These are phyloP conservation scores for Aplocera efformata DNA, from an alignment of 2,888 invertebrate species.

Conservation along the genomic window DNA sequence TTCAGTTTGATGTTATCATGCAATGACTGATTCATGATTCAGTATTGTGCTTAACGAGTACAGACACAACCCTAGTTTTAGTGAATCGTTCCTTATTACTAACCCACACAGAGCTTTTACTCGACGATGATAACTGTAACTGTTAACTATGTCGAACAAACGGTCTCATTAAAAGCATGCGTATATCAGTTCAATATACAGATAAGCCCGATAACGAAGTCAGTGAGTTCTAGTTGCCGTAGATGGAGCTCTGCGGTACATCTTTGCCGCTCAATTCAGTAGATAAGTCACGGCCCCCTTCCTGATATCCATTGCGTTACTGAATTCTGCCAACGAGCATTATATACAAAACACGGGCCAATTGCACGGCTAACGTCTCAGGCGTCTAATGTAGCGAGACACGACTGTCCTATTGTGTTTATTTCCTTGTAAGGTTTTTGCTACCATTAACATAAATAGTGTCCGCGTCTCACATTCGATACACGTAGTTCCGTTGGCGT, in stretches of 20 bases:
- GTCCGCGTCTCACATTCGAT: slow-evolving; percentile 66
- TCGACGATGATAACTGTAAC: slow-evolving; percentile 21
- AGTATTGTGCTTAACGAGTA: slow-evolving; percentile 40
- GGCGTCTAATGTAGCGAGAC: slow-evolving; percentile 71
- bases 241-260: slow-evolving; percentile 38
- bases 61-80: slow-evolving; percentile 31
- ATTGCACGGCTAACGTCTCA: slow-evolving; percentile 63
- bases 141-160: slow-evolving; percentile 29
- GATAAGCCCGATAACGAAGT: slow-evolving; percentile 57
- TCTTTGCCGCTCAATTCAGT: slow-evolving; percentile 55
- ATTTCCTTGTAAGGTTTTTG: slow-evolving; percentile 74
- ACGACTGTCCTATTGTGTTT: slow-evolving; percentile 76
- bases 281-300: slow-evolving; percentile 67
- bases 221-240: slow-evolving; percentile 43
- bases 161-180: slow-evolving; percentile 39
- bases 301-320: slow-evolving; percentile 66
- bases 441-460: slow-evolving; percentile 76
- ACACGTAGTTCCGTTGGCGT: slow-evolving; percentile 53
- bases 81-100: slow-evolving; percentile 28
- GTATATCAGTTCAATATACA: slow-evolving; percentile 44
- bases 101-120: slow-evolving; percentile 24
- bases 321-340: slow-evolving; percentile 72
- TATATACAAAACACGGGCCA: slow-evolving; percentile 73
- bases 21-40: slow-evolving; percentile 41
- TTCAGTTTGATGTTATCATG: slow-evolving; percentile 41